Base-by-base conservation (phyloP, 1,140 invertebrate genomes). In the Drosophila suzukii region DNA sequence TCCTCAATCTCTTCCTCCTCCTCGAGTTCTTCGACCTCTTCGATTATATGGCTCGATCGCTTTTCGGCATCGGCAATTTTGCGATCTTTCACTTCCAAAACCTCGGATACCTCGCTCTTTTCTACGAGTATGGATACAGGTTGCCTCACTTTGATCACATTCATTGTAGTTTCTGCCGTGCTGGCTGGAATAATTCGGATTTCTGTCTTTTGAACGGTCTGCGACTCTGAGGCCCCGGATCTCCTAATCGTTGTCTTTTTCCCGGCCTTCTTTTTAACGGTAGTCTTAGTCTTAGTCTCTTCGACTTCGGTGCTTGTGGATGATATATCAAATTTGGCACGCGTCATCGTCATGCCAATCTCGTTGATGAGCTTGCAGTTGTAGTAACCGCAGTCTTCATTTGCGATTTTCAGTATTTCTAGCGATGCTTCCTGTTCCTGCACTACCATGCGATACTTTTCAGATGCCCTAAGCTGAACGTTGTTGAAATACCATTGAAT, bases 401-500 rank as follows among this genome's bases (percentile, higher is more conserved):
- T 94, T 3, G 93, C 94, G 0, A 94, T 95, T 85, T 95, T 94
- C 44, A 94, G 92, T 66, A 98, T 96, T 15, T 94, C 95, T 60
- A 97, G 94, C 15, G 93, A 94, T 3, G 97, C 96, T 85, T 94
- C 95, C 56, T 96, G 95, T 60, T 97, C 95, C 91, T 96, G 94
- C 12, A 94, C 93, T 49, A 86, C 20, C 81, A 97, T 95, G 80
- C 94, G 94, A 75, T 98, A 94, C 90, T 96, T 95, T 62, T 96
- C 95, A 27, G 95, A 95, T 66, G 94, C 95, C 84, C 94, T 94
- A 62, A 98, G 93, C 65, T 97, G 93, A 92, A 96, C 96, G 81
- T 97, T 96, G 91, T 98, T 95, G 91, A 96, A 96, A 92, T 97
- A 98, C 98, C 98, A 99, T 78, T 96, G 95, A 71, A 98, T 95